Base-by-base conservation (phyloP, 2,888 invertebrate species). In the Catocala nupta region DNA sequence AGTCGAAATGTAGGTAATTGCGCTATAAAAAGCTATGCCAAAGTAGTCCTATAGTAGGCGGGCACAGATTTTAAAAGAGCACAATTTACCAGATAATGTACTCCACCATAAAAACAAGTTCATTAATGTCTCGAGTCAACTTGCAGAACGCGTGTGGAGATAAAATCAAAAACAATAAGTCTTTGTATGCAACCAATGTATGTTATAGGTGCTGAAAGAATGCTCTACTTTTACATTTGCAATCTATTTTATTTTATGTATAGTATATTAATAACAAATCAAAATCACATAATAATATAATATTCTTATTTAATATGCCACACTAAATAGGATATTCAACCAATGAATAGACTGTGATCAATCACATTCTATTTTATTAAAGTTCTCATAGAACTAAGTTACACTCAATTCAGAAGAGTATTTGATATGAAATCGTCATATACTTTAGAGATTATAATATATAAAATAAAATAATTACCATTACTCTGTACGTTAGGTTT, bases 101-200 rank as follows among this genome's bases (percentile, higher is more conserved):
- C 93, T 94, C 94, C 94, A 91, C 73, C 45, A 60, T 85, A 86
- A 93, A 94, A 94, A 87, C 92, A 90, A 91, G 78, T 75, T 86
- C 85, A 87, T 71, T 51, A 5, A 86, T 84, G 75, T 83, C 92
- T 93, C 80, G 7, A 86, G 70, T 82, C 89, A 90, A 86, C 86
- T 89, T 89, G 92, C 64, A 92, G 93, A 94, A 94, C 94, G 91
- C 83, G 66, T 75, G 71, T 89, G 93, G 93, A 93, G 92, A 77
- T 71, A 16, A 33, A 51, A 34, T 9, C 25, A 36, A 49, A 10
- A 39, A 39, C 6, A 36, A 25, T 5, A 5, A 9, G n/a, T 52
- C n/a, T n/a, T 16, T 13, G 16, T 8, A 48, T 12, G 5, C 7
- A 25, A 25, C 25, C 25, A 25, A 25, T 25, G 25, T 25, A 25